These are phyloP conservation scores for Epistrophe grossulariae DNA, from an alignment of 2,888 invertebrate species.

Conservation along the genomic window DNA sequence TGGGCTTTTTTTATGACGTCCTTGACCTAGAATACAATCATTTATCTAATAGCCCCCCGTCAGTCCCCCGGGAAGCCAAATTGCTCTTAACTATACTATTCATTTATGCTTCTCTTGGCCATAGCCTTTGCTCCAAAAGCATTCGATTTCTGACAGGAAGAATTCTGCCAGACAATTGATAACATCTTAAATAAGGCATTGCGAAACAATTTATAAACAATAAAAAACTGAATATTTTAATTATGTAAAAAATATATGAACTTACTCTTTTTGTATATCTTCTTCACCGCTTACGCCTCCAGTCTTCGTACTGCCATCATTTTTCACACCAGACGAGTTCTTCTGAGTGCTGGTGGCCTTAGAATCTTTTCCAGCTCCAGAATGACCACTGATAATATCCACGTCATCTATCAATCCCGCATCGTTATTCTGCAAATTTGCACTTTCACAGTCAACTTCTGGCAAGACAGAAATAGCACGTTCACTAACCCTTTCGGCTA, in stretches of 20 bases:
- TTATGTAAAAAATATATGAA: neutral
- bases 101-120: too few species aligned
- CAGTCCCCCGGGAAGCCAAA: too few species aligned
- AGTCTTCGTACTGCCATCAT: constrained; percentile 2
- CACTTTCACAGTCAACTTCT: constrained; percentile 87
- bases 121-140: too few species aligned
- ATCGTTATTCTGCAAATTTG: constrained; percentile 83
- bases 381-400: constrained; percentile 25
- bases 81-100: too few species aligned
- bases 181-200: too few species aligned
- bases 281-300: constrained; percentile 4
- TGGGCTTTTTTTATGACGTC: too few species aligned
- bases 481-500: constrained; percentile 83
- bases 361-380: constrained; percentile 31
- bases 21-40: too few species aligned
- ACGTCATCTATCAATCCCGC: constrained; percentile 48
- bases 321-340: constrained; percentile 6
- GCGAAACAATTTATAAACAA: too few species aligned
- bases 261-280: constrained; percentile 41
- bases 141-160: too few species aligned
- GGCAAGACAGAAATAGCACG: constrained; percentile 85
- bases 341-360: constrained; percentile 23
- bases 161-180: too few species aligned
- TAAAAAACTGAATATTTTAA: too few species aligned
- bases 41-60: too few species aligned